Evolutionary conservation across 2,888 invertebrate species (phyloP).

Genomic region (Cerastis leucographa): DNA sequence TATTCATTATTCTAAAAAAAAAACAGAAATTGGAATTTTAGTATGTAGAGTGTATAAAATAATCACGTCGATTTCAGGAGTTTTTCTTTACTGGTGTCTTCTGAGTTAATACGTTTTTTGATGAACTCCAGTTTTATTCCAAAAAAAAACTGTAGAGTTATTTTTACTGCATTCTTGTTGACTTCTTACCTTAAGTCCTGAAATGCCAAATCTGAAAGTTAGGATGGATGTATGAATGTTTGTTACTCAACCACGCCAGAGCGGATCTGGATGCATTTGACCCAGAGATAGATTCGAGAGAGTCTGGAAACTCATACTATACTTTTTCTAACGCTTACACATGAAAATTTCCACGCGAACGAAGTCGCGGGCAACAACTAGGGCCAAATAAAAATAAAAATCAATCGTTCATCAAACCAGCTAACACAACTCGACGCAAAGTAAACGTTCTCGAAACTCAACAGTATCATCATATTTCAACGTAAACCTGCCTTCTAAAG

Average conservation of each 20-base stretch:
- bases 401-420: neutral
- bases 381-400: neutral
- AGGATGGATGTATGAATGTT: no score
- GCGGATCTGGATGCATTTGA: no score
- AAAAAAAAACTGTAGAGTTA: neutral
- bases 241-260: no score
- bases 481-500: constrained; percentile 55
- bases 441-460: constrained; percentile 38
- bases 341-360: no score
- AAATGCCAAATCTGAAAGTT: neutral
- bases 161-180: neutral
- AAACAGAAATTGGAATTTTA: neutral
- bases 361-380: no score
- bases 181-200: neutral
- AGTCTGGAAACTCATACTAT: no score
- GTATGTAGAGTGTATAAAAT: neutral
- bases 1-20: neutral
- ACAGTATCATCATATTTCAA: constrained; percentile 57
- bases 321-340: no score
- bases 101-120: neutral
- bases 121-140: neutral
- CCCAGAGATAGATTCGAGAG: no score
- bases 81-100: neutral
- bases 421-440: constrained; percentile 11
- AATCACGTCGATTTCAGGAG: neutral